phyloP scores from a whole-genome alignment of 1,140 invertebrate species.

The Macrobrachium rosenbergii region DNA sequence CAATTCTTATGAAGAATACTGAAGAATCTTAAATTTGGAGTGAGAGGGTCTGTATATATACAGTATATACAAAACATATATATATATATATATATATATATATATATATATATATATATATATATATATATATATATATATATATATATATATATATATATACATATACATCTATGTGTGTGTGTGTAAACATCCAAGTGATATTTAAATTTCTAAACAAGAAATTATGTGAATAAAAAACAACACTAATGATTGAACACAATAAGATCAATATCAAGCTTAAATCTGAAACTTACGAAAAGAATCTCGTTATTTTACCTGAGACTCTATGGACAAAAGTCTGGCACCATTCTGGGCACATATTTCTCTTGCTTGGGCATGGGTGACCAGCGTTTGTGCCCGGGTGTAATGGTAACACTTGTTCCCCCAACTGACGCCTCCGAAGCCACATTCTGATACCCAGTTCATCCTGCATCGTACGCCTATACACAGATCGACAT shows the following conservation, averaged over 20 bases:
- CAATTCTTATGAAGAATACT: too few species aligned
- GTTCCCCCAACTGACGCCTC: conserved; percentile 72
- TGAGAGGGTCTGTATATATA: too few species aligned
- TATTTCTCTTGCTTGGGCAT: conserved; percentile 70
- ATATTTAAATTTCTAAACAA: too few species aligned
- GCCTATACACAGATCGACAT: conserved; percentile 10
- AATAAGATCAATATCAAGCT: conserved; percentile 5
- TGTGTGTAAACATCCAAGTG: too few species aligned
- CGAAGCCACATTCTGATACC: conserved; percentile 71
- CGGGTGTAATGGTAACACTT: conserved; percentile 71
- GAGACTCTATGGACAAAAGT: conserved; percentile 73
- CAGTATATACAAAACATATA: too few species aligned
- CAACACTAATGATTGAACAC: background rate
- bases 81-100: too few species aligned
- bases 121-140: too few species aligned
- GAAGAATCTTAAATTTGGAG: too few species aligned
- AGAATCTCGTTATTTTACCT: conserved; percentile 66
- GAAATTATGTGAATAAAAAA: too few species aligned
- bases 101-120: too few species aligned
- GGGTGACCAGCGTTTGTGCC: conserved; percentile 69
- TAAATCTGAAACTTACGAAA: background rate
- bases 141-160: too few species aligned
- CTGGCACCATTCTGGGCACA: conserved; percentile 69
- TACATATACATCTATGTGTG: too few species aligned
- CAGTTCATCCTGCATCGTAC: conserved; percentile 70